Conservation (phyloP, 53 echinoderm and acorn worm genomes). For the Crossaster papposus region DNA sequence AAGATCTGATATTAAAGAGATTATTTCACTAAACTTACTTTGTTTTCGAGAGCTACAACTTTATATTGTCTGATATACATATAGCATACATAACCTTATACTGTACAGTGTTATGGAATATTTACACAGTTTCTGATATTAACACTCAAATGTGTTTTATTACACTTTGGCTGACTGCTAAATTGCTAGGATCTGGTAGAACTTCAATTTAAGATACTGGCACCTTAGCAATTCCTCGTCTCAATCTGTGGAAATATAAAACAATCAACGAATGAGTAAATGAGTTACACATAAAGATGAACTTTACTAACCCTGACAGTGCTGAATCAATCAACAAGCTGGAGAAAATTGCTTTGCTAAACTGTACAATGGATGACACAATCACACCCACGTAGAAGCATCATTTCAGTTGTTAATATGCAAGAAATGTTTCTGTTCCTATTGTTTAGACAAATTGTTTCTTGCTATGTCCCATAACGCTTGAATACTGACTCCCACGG, state of each 20-base stretch:
- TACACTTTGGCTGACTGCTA: slow-evolving; percentile 44
- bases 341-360: no score
- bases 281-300: not conserved
- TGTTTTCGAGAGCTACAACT: not conserved
- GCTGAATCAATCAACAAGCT: no score
- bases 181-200: slow-evolving; percentile 1
- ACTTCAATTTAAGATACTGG: slow-evolving; percentile 28
- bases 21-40: not conserved
- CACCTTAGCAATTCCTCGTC: not conserved
- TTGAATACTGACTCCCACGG: no score
- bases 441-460: no score
- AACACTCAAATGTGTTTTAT: slow-evolving; percentile 26
- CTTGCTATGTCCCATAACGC: no score
- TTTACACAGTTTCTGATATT: slow-evolving; percentile 38
- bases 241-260: not conserved
- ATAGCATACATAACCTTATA: not conserved
- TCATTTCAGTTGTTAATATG: no score
- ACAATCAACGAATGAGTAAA: not conserved
- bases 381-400: no score
- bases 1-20: not conserved
- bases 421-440: no score
- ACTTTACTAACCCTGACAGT: not conserved
- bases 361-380: no score
- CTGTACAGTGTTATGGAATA: slow-evolving; percentile 34
- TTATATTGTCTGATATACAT: slow-evolving; percentile 36